phyloP scores from a whole-genome alignment of 2,797 vertebrate genomes.

The Squalus acanthias region DNA sequence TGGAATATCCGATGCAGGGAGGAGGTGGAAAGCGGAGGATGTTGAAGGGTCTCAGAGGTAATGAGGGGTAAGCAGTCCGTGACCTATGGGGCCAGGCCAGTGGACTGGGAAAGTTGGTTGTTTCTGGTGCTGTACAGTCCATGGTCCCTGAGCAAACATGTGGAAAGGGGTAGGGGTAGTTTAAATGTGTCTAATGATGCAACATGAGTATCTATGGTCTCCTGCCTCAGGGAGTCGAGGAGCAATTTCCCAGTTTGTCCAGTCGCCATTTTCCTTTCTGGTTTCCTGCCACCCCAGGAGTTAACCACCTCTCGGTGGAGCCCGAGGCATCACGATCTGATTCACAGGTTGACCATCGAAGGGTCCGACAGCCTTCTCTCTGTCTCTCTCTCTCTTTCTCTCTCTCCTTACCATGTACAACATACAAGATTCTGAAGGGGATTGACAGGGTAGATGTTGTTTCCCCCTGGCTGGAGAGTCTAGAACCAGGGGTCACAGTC shows the following conservation, averaged over 20 bases:
- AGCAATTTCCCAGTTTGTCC: background rate
- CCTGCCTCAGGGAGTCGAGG: background rate
- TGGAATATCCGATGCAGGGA: background rate
- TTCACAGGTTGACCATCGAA: background rate
- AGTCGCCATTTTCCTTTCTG: background rate
- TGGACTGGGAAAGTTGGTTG: background rate
- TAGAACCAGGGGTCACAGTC: no score
- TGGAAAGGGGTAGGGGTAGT: background rate
- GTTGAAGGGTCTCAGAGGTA: background rate
- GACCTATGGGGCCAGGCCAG: background rate
- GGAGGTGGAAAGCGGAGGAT: background rate
- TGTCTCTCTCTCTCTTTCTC: no score
- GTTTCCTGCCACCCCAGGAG: no score
- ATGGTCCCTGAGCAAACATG: background rate
- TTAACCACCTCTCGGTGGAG: background rate
- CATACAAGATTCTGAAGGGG: no score
- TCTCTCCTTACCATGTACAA: no score
- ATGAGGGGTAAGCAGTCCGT: background rate
- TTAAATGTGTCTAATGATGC: background rate
- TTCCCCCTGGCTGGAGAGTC: no score
- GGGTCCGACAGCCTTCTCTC: background rate
- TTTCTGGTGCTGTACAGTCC: background rate
- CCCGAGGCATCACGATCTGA: background rate
- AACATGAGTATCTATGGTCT: background rate
- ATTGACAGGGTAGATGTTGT: no score